These are phyloP conservation scores for Saguinus midas DNA, from an alignment of 2,113 vertebrate genomes.

Conservation along the genomic window DNA sequence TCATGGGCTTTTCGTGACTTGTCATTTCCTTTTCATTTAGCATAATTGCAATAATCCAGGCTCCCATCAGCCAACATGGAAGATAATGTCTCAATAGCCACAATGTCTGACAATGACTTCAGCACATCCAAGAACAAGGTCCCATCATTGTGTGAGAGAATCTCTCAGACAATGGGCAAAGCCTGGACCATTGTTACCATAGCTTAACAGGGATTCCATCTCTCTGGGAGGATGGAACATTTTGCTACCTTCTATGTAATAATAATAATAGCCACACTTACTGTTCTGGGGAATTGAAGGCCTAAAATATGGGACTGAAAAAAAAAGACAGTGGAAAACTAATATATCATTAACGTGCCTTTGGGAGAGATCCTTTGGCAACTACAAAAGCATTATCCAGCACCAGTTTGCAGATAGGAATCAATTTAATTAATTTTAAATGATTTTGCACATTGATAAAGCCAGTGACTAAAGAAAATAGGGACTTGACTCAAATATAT, in stretches of 20 bases:
- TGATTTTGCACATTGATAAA: constrained; percentile 38
- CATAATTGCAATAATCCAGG: not conserved
- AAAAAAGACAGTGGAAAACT: constrained; percentile 10
- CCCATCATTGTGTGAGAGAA: not conserved
- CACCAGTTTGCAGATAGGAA: constrained; percentile 43
- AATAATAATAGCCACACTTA: not conserved
- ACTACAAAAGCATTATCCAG: constrained; percentile 25
- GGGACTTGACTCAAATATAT: not conserved
- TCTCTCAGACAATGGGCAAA: constrained; percentile 46
- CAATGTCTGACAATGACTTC: not conserved
- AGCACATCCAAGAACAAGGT: not conserved
- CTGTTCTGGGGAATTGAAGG: constrained; percentile 2
- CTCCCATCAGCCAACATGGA: not conserved
- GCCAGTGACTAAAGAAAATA: not conserved
- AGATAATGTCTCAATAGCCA: not conserved
- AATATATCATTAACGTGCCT: constrained; percentile 52
- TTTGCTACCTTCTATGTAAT: not conserved
- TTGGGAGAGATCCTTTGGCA: constrained; percentile 49
- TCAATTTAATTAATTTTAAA: constrained; percentile 66
- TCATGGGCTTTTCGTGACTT: not conserved
- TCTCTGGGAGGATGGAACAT: not conserved
- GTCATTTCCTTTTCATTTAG: constrained; percentile 50
- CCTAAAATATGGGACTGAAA: not conserved
- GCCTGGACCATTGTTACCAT: not conserved
- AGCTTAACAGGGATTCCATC: constrained; percentile 1